These are phyloP conservation scores for Drosophila jambulina DNA, from an alignment of 1,140 invertebrate genomes.

Conservation along the genomic window DNA sequence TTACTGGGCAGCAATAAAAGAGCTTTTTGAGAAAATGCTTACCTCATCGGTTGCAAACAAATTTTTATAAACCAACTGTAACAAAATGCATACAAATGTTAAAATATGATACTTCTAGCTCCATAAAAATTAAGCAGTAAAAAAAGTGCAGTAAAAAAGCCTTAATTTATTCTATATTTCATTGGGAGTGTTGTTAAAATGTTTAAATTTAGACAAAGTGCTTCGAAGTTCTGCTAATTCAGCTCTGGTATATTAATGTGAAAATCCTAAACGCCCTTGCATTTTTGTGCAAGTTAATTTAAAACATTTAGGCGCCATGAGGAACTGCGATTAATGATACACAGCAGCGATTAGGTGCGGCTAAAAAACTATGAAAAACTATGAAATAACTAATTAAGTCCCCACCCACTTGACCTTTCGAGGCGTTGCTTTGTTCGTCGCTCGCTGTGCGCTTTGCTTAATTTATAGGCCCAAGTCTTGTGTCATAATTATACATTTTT, in stretches of 20 bases:
- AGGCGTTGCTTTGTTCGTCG: slow-evolving; percentile 27
- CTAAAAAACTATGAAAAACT: slow-evolving; percentile 19
- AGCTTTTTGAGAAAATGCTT: slow-evolving; percentile 12
- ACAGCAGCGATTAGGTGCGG: slow-evolving; percentile 45
- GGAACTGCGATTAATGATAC: slow-evolving; percentile 62
- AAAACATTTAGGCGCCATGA: slow-evolving; percentile 57
- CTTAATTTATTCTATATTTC: not conserved
- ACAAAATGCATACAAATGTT: slow-evolving; percentile 24
- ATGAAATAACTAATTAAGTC: slow-evolving; percentile 36
- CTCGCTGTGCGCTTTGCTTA: slow-evolving; percentile 28
- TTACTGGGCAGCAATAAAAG: slow-evolving; percentile 8
- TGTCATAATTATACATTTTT: slow-evolving; percentile 63
- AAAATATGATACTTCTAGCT: not conserved
- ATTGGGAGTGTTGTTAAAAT: not conserved
- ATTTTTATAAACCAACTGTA: not conserved
- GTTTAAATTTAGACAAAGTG: not conserved
- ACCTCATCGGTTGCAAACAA: slow-evolving; percentile 17
- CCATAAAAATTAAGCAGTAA: not conserved
- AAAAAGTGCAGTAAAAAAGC: not conserved
- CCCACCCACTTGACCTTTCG: slow-evolving; percentile 68
- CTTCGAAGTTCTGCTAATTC: not conserved
- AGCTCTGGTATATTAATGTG: slow-evolving; percentile 15
- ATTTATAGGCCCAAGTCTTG: slow-evolving; percentile 54
- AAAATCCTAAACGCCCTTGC: not conserved
- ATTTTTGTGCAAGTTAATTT: slow-evolving; percentile 17